phyloP scores from a whole-genome alignment of 2,113 vertebrate genomes.

The Caracal caracal region DNA sequence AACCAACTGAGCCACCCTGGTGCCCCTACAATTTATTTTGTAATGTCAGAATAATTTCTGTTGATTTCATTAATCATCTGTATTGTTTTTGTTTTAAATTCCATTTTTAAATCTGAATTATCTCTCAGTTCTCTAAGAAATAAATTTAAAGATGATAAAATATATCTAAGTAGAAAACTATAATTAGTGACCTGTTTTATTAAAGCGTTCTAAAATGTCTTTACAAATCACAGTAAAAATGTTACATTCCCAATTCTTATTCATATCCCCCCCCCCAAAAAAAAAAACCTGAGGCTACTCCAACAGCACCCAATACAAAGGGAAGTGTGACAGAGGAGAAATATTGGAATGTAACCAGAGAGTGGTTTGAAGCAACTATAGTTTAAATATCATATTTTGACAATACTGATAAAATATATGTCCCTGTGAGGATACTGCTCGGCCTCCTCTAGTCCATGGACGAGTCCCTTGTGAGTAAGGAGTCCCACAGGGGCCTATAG shows the following conservation, averaged over 20 bases:
- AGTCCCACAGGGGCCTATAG: too few species aligned
- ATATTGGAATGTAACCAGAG: neutral
- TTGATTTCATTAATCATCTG: neutral
- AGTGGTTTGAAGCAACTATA: neutral
- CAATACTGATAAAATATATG: neutral
- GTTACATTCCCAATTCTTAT: neutral
- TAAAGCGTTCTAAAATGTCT: slow-evolving; percentile 6
- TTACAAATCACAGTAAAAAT: neutral
- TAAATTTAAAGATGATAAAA: slow-evolving; percentile 41
- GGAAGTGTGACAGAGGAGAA: neutral
- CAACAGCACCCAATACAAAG: neutral
- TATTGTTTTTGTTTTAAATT: slow-evolving; percentile 29
- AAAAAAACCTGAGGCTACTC: neutral
- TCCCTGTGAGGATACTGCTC: neutral
- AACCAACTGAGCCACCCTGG: too few species aligned
- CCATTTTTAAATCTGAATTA: slow-evolving; percentile 17
- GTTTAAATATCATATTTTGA: neutral
- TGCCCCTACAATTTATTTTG: neutral
- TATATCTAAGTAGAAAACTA: neutral
- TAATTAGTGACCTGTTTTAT: neutral
- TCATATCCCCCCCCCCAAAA: neutral
- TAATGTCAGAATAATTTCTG: neutral
- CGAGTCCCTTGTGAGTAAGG: neutral
- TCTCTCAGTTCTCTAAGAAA: slow-evolving; percentile 43
- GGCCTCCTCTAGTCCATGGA: neutral